Evolutionary conservation across 30 jellyfish, hydroid and myxozoan species (phyloP), one percentile per base, ranked within the genome.

Genomic region (Aurelia sp.): DNA sequence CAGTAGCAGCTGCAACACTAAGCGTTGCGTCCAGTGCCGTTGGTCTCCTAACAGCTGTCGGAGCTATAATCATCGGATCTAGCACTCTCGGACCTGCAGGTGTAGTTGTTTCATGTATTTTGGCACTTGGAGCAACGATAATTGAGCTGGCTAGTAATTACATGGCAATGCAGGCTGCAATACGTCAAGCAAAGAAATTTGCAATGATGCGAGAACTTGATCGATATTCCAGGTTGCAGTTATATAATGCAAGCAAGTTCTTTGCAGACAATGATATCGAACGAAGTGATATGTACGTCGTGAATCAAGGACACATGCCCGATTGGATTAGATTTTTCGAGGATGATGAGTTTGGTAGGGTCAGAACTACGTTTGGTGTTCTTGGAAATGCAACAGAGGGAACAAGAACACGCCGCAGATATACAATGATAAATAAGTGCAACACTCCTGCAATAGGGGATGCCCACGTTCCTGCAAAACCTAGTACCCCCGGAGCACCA

Each of bases 21-120:
- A 44, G 83, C 35, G 35, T 72, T 12, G 83, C 68, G 4, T 72
- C 83, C 17, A 6, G 83, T 18, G 13, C 27, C 35, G 83, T 72
- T 3, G 83, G 83, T 33, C 57, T 72, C n/a, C 19, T 4, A 24
- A 27, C 83, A 33, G 21, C 35, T 24, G n/a, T 72, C 5, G 70
- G 20, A 17, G 18, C 69, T 30, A 72, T 72, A 15, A 80, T 24
- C 3, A 41, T 33, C 3, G 72, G 66, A 21, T 72, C 83, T 13
- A 30, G 74, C 72, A 72, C 27, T 12, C 70, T 44, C 16, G 83
- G 83, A 17, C 83, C 83, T 15, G 83, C 15, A 0, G 83, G 83
- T 33, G 79, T 24, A n/a, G 72, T 72, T 30, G 17, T 72, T n/a
- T 33, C 83, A 3, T 33, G 18, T 16, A 8, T 38, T 13, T 24